Evolutionary conservation across 2,888 invertebrate species (phyloP).

Genomic region (Apoderus coryli): DNA sequence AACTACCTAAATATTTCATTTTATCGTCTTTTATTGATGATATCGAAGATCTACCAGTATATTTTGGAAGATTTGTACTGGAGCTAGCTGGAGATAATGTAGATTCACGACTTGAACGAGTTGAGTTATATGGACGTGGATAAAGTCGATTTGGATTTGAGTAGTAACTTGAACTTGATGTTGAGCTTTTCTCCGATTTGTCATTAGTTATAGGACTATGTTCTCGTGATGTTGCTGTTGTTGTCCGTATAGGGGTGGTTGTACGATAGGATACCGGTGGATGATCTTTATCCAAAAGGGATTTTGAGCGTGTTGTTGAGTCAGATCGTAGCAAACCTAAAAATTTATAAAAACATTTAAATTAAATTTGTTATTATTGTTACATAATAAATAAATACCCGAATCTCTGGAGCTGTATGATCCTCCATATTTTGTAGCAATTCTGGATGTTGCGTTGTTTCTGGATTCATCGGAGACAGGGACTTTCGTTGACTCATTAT

Average conservation of each 20-base stretch:
- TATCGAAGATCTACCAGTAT: conserved; percentile 13
- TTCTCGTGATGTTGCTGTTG: conserved; percentile 35
- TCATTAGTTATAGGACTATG: conserved; percentile 36
- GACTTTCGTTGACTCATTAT: conserved; percentile 22
- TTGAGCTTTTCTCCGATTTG: conserved; percentile 32
- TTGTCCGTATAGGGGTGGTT: conserved; percentile 22
- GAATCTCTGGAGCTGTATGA: too few relatives aligned
- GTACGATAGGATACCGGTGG: conserved; percentile 36
- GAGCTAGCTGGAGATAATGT: conserved; percentile 23
- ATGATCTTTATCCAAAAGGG: conserved; percentile 30
- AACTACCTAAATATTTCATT: conserved; percentile 12
- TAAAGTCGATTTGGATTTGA: conserved; percentile 36
- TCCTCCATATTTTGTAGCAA: conserved; percentile 25
- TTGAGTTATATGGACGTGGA: conserved; percentile 30
- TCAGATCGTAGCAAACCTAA: conserved; percentile 14
- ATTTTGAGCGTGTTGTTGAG: conserved; percentile 19
- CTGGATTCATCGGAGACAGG: conserved; percentile 23
- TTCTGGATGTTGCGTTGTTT: conserved; percentile 20
- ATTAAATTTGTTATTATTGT: too few relatives aligned
- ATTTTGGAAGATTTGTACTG: conserved; percentile 23
- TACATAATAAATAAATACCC: too few relatives aligned
- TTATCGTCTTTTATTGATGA: conserved; percentile 17
- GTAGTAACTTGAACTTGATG: conserved; percentile 34
- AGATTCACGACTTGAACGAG: conserved; percentile 28
- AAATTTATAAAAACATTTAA: conserved; percentile 1